Evolutionary conservation across 1,140 invertebrate species (phyloP).

Genomic region (Nixonia krombeini): DNA sequence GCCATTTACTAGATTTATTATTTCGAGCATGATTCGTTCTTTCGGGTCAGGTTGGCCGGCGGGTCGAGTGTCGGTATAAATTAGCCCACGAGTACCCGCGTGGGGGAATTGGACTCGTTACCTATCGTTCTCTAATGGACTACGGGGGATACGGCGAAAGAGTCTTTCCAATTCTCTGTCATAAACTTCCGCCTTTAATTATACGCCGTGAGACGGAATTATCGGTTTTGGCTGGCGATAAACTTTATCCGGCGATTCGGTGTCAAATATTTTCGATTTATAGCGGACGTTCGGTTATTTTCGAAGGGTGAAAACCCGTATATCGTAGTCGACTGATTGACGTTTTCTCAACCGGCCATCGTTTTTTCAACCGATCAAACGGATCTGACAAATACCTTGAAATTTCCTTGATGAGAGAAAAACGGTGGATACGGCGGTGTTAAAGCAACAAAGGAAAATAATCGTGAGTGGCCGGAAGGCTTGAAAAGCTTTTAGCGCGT

Average conservation of each 20-base stretch:
- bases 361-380: too few species aligned
- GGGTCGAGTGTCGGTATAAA: conserved; percentile 37
- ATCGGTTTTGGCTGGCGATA: background rate
- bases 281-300: too few species aligned
- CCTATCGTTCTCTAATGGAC: conserved; percentile 21
- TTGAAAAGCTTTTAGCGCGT: too few species aligned
- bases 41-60: conserved; percentile 27
- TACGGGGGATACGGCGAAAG: conserved; percentile 1
- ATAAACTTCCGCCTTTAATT: background rate
- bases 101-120: conserved; percentile 41
- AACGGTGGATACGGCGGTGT: too few species aligned
- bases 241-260: background rate
- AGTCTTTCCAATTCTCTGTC: background rate
- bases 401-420: too few species aligned
- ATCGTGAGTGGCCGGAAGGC: background rate
- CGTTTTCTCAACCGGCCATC: too few species aligned
- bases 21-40: conserved; percentile 59
- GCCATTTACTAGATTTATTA: conserved; percentile 68
- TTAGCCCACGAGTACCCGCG: conserved; percentile 33
- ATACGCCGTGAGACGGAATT: background rate
- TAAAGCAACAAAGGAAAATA: too few species aligned
- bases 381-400: too few species aligned
- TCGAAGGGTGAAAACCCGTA: too few species aligned
- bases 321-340: too few species aligned
- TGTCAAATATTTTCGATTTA: background rate